phyloP scores from a whole-genome alignment of 2,888 invertebrate genomes.

The Andrena trimmerana region DNA sequence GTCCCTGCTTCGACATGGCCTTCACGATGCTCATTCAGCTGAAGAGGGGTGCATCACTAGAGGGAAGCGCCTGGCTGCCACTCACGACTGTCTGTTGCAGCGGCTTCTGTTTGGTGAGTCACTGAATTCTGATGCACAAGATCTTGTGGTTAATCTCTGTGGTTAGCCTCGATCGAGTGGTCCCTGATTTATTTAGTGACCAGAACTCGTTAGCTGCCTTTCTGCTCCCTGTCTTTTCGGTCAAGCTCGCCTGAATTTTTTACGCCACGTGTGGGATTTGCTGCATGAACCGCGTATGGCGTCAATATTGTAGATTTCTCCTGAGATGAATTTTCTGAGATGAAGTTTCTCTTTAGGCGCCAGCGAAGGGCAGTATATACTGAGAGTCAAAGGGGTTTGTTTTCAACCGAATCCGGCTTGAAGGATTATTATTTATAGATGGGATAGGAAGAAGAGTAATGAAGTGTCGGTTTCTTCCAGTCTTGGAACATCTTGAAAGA shows the following conservation, averaged over 20 bases:
- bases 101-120: background rate
- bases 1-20: too few species aligned
- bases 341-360: background rate
- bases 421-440: background rate
- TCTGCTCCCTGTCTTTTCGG: background rate
- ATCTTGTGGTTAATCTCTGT: too few species aligned
- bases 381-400: too few species aligned
- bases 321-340: background rate
- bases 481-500: background rate
- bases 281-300: background rate
- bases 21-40: too few species aligned
- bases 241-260: background rate
- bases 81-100: background rate
- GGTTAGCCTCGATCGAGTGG: background rate
- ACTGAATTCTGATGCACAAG: background rate
- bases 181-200: background rate
- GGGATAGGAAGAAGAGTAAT: background rate
- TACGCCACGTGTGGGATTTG: background rate
- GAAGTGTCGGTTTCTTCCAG: background rate
- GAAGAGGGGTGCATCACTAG: background rate
- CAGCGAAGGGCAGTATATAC: too few species aligned
- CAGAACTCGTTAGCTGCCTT: background rate
- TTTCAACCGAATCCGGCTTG: background rate
- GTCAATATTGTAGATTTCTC: slow-evolving; percentile 2
- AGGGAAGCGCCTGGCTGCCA: background rate